Conservation (phyloP, 2,113 vertebrate species). For the Antigone vipio region DNA sequence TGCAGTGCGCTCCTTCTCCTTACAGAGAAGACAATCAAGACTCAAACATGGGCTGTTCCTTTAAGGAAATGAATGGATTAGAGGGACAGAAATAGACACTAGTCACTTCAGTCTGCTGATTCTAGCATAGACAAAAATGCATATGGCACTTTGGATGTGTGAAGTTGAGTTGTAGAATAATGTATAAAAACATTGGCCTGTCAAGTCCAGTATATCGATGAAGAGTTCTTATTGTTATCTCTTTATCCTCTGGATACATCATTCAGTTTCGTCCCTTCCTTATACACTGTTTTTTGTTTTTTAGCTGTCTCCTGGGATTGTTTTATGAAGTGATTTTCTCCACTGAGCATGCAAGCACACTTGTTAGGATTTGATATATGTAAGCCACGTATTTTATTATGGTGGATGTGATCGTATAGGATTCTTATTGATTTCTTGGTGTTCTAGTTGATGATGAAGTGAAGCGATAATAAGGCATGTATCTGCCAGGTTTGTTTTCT, state of each 20-base stretch:
- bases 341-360: constrained; percentile 27
- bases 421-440: constrained; percentile 54
- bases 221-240: neutral
- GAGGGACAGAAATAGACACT: neutral
- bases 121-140: neutral
- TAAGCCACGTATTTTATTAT: constrained; percentile 57
- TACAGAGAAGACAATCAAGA: neutral
- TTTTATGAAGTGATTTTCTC: constrained; percentile 55
- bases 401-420: constrained; percentile 40
- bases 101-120: neutral
- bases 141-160: neutral
- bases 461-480: constrained; percentile 36
- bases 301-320: constrained; percentile 20
- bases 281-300: neutral
- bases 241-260: neutral
- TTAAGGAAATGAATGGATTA: neutral
- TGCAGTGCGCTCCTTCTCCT: neutral
- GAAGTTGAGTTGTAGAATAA: constrained; percentile 2
- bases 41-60: neutral
- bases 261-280: neutral
- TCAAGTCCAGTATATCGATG: neutral
- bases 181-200: neutral
- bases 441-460: constrained; percentile 39
- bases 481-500: constrained; percentile 22
- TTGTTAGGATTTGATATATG: constrained; percentile 59